Conservation (phyloP, 2,113 vertebrate genomes). For the Galeopterus variegatus region DNA sequence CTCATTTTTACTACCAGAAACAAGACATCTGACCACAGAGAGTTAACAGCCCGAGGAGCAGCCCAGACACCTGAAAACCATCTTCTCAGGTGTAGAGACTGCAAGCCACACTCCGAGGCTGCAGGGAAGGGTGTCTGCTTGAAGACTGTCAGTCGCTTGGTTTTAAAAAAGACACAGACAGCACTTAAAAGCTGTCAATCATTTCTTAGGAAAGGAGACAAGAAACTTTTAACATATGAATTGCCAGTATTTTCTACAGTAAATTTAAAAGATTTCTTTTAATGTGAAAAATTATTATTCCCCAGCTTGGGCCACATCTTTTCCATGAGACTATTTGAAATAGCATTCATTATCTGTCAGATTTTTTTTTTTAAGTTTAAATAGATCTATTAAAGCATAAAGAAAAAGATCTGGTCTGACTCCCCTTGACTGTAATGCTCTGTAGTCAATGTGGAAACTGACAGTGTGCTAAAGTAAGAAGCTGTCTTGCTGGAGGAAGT, state of each 20-base stretch:
- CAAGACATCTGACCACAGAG: not conserved
- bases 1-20: not conserved
- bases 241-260: slow-evolving; percentile 84
- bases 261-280: slow-evolving; percentile 72
- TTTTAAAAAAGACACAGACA: slow-evolving; percentile 87
- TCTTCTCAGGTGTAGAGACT: not conserved
- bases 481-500: not conserved
- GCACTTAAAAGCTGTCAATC: slow-evolving; percentile 88
- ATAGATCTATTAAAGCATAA: not conserved
- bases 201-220: slow-evolving; percentile 80
- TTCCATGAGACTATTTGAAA: slow-evolving; percentile 42
- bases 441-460: not conserved
- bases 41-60: slow-evolving; percentile 25
- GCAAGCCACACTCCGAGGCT: slow-evolving; percentile 79
- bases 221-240: slow-evolving; percentile 86
- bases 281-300: slow-evolving; percentile 44
- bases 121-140: slow-evolving; percentile 76
- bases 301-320: not conserved
- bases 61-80: slow-evolving; percentile 39
- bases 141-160: slow-evolving; percentile 87
- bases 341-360: not conserved
- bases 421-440: not conserved
- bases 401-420: not conserved
- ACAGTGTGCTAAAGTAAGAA: not conserved
- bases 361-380: not conserved